Base-by-base conservation (phyloP, 2,113 vertebrate species). In the Gymnarchus niloticus region DNA sequence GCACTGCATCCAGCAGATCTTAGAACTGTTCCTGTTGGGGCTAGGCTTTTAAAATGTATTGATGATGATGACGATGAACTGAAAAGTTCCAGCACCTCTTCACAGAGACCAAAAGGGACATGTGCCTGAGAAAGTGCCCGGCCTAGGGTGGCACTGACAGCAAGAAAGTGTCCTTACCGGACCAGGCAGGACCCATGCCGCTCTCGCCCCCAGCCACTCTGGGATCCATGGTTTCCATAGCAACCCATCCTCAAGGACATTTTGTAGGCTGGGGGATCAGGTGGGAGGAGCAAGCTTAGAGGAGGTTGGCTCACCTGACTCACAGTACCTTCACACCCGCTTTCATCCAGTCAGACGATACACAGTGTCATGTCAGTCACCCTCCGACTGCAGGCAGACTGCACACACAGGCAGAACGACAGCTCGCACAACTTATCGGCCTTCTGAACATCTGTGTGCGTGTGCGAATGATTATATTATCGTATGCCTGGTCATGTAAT, bases 211-310 rank as follows among this genome's bases (percentile, higher is more conserved):
- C 92, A 91, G 90, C 87, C 91, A 89, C 83, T 59, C 90, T 90
- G 91, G 91, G 88, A 90, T 92, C 92, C 90, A 87, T 86, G 89
- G 92, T 95, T 93, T 92, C 93, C 93, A 95, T 95, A 93, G 92
- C 91, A 93, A 95, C 94, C 88, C 91, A 92, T 93, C 92, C 91
- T 91, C 90, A 89, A 91, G 92, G 92, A 93, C 93, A 94, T 94
- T 93, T 93, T 90, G 91, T 89, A 46, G 91, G 88, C 81, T 80
- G 91, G 92, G 88, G 92, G 91, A 90, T 90, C 81, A 19, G 69
- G 49, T 56, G 88, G 87, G 87, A 86, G 89, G 87, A 84, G 90
- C 87, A 89, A 85, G 86, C 88, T 85, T 89, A 87, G 81, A 25
- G 49, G 49, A 73, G 84, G 89, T 87, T 90, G 78, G 48, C 28